Evolutionary conservation across 64 coral and sea anemone genomes (phyloP), one percentile per base, ranked within the genome.

Genomic region (Platygyra sinensis): DNA sequence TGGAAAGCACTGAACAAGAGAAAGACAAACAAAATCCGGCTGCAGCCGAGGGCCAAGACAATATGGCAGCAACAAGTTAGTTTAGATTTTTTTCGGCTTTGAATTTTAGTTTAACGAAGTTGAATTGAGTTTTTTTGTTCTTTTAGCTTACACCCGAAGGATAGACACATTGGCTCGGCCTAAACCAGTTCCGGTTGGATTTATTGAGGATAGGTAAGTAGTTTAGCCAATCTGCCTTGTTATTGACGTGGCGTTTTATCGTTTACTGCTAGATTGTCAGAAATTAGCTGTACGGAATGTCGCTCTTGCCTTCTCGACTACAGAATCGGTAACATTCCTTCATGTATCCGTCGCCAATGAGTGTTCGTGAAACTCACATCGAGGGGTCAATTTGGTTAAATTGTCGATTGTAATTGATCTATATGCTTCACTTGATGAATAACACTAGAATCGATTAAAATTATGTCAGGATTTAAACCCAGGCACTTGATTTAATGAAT

Each of bases 191-290:
- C 97, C 97, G 2, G 62, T 52, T 20, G 97, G 97, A 4, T 99
- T 99, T 55, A 81, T 99, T 13, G 97, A 96, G 7, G 97, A 99
- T 33, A 93, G 87, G 97, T 99, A 83, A 93, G 78, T 18, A 32
- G 61, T 33, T 72, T 11, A n/a, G 33, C 27, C 31, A 52, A 30
- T 25, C 52, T 36, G 36, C 14, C 36, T 30, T 87, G 54, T 13
- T 12, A 18, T 63, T 9, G 30, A 74, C 61, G 16, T 22, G 5
- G 39, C 9, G 30, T 62, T 62, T 49, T 51, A 36, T 52, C n/a
- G 69, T 25, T 11, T 13, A 80, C 11, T 50, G 29, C 10, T 39
- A 15, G 13, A 14, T 22, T 20, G 17, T 42, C 15, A 31, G n/a
- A 74, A 27, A 16, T 29, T 19, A 5, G 42, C 2, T 74, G 0